These are phyloP conservation scores for Emydoidea blandingii DNA, from an alignment of 2,797 vertebrate species.

Conservation along the genomic window DNA sequence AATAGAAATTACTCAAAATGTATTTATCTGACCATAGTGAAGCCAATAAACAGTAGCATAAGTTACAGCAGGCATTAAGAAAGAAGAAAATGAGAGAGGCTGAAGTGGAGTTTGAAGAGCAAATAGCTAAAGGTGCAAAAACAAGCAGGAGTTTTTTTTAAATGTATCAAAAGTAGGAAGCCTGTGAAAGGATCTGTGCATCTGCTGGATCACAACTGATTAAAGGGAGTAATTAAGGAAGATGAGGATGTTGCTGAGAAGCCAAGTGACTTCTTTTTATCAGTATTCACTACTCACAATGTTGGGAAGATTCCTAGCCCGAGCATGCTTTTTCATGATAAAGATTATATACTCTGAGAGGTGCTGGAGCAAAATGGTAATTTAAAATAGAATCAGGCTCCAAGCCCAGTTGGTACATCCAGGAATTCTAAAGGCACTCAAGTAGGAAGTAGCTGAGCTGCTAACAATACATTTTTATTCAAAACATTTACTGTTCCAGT, in stretches of 20 bases:
- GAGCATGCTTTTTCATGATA: not conserved
- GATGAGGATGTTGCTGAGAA: not conserved
- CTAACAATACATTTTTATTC: not conserved
- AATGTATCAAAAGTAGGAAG: not conserved
- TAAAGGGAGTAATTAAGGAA: not conserved
- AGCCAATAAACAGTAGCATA: not conserved
- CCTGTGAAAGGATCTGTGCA: not conserved
- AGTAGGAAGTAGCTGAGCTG: not conserved
- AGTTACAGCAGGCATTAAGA: not conserved
- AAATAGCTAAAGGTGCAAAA: not conserved
- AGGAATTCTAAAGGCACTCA: not conserved
- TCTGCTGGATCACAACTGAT: not conserved
- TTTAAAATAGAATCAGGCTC: not conserved
- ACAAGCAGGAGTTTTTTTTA: not conserved
- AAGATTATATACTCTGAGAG: not conserved
- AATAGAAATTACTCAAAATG: not conserved
- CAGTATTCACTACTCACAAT: not conserved
- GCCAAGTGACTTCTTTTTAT: not conserved
- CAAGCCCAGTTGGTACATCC: not conserved
- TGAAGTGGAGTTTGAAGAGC: not conserved
- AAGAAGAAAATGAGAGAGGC: not conserved
- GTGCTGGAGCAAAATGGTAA: not conserved
- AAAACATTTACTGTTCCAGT: fast-evolving
- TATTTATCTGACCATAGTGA: not conserved
- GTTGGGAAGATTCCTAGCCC: not conserved